Evolutionary conservation across 1,140 invertebrate species (phyloP), one percentile per base, ranked within the genome.

Genomic region (Drosophila pseudoananassae): DNA sequence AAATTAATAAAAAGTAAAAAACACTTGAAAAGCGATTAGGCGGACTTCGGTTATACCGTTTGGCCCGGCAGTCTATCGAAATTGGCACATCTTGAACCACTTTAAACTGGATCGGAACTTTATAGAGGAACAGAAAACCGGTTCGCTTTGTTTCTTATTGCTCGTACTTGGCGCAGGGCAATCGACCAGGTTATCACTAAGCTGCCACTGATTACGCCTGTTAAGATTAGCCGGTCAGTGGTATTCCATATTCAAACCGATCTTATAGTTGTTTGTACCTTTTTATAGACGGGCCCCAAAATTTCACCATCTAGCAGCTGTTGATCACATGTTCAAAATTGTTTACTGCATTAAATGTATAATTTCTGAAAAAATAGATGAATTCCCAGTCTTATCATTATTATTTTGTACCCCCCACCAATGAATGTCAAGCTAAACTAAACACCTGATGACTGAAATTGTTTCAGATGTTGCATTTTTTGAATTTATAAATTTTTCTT

Each of bases 21-120:
- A 36, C 33, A 36, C 33, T 36, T 36, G 33, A 36, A 36, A 36
- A 12, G 33, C 33, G 33, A 83, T 65, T 70, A 74, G 71, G 38
- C 40, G 43, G 57, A 64, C 58, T 56, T 74, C 46, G 55, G 43
- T 15, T 68, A 29, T 65, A 36, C 23, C 14, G 45, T 31, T 64
- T 74, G 70, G 38, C 70, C 71, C 57, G 56, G 46, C 20, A 61
- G 49, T 43, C 51, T 79, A 87, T 88, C 76, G 73, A 79, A 88
- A 88, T 79, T 88, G 76, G 83, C 76, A 88, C 79, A 89, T 68
- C 47, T 53, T 31, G 47, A 56, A 59, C 68, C 58, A 66, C 59
- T 66, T 73, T 10, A 74, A 88, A 79, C 83, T 68, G 79, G 84
- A 83, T 88, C 49, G 20, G 1, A 0, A 20, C 1, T 56, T 46